Conservation (phyloP, 37 sponge, comb jelly and placozoan genomes). For the Amphimedon queenslandica region DNA sequence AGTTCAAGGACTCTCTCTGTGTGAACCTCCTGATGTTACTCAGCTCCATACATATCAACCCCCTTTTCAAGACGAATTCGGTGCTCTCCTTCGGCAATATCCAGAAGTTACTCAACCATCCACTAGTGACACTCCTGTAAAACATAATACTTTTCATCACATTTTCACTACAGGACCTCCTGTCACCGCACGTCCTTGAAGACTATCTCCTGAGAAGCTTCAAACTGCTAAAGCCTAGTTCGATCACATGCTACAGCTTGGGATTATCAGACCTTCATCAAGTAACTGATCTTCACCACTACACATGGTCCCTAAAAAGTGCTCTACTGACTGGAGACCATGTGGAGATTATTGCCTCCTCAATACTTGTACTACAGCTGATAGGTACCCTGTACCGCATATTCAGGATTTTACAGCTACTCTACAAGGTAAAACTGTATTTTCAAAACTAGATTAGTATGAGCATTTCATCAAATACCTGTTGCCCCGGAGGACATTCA, state of each 20-base stretch:
- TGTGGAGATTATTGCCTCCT: not conserved
- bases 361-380: too few relatives aligned
- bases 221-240: constrained; percentile 1
- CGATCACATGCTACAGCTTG: too few relatives aligned
- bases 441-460: too few relatives aligned
- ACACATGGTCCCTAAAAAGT: too few relatives aligned
- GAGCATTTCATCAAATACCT: too few relatives aligned
- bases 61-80: not conserved
- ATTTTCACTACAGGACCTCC: constrained; percentile 37
- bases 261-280: too few relatives aligned
- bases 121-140: not conserved
- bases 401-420: too few relatives aligned
- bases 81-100: constrained; percentile 17
- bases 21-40: not conserved
- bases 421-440: not conserved
- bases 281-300: too few relatives aligned
- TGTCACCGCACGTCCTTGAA: constrained; percentile 26
- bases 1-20: constrained; percentile 15
- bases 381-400: not conserved
- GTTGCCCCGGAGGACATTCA: not conserved
- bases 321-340: not conserved
- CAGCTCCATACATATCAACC: too few relatives aligned
- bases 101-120: constrained; percentile 1
- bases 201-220: constrained; percentile 30
- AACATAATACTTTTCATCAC: constrained; percentile 31